Evolutionary conservation across 2,797 vertebrate genomes (phyloP), one percentile per base, ranked within the genome.

Genomic region (Rhyacichthys aspro): DNA sequence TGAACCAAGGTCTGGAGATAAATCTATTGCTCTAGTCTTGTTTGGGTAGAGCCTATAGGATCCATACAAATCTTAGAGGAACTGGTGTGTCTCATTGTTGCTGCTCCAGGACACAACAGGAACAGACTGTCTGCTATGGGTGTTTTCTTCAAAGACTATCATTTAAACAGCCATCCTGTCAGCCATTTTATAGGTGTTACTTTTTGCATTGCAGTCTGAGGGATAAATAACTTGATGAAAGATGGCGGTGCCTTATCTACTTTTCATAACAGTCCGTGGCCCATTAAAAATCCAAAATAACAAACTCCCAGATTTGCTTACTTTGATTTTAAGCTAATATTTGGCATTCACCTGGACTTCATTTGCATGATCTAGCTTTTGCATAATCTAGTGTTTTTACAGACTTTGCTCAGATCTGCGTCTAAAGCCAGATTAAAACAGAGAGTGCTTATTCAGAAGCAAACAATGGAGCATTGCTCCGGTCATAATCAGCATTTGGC

Each of bases 381-480:
- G 69, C 54, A 32, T 52, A 48, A 78, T 83, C 61, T 63, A 71
- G 72, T 48, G 23, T 39, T 66, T 59, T 88, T 80, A 85, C 72
- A 86, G 88, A 86, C 87, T 89, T 92, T 90, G 81, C 83, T 81
- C 79, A 87, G 85, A 81, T 90, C 86, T 87, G 63, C 63, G 82
- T 83, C 82, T 87, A 58, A 84, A 73, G 77, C 82, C 80, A 84
- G 87, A 91, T 91, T 92, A 92, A 84, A 79, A 84, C 78, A 85
- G 87, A 91, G 85, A 76, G 87, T 67, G 54, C 78, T 88, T 77
- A 85, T 92, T 92, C 86, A 91, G 72, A 60, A 39, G 72, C 63
- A 86, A 90, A 92, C 91, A 93, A 93, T 91, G 86, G 81, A 56
- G 79, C 84, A 84, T 90, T 92, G 88, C 88, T 90, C 67, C 37